Conservation (phyloP, 2,113 vertebrate genomes). For the Engystomops pustulosus region DNA sequence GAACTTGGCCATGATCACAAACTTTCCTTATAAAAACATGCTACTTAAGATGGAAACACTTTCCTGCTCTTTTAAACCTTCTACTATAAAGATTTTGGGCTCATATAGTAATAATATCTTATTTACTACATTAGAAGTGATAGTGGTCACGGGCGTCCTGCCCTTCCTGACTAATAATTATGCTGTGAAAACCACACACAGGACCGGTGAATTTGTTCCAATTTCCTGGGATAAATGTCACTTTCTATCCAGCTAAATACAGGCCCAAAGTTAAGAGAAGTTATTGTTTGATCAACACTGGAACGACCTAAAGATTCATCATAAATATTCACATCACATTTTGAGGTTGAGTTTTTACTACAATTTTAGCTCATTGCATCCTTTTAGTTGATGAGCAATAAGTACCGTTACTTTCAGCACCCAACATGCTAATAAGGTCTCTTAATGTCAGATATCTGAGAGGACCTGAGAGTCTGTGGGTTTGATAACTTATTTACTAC, state of each 20-base stretch:
- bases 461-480: no score
- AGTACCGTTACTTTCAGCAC: no score
- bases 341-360: no score
- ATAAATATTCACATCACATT: not conserved
- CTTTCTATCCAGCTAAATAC: not conserved
- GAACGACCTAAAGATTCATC: no score
- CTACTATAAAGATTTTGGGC: not conserved
- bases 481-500: no score
- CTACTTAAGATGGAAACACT: conserved; percentile 15
- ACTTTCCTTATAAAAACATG: conserved; percentile 5
- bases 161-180: not conserved
- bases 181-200: not conserved
- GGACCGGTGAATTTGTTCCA: not conserved
- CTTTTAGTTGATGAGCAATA: no score
- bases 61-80: not conserved
- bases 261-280: not conserved
- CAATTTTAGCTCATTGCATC: no score
- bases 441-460: no score
- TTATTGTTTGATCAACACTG: not conserved
- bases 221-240: not conserved
- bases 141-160: not conserved
- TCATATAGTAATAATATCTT: not conserved
- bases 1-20: conserved; percentile 40
- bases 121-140: not conserved
- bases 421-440: no score